Base-by-base conservation (phyloP, 2,888 invertebrate species). In the Philereme transversata region DNA sequence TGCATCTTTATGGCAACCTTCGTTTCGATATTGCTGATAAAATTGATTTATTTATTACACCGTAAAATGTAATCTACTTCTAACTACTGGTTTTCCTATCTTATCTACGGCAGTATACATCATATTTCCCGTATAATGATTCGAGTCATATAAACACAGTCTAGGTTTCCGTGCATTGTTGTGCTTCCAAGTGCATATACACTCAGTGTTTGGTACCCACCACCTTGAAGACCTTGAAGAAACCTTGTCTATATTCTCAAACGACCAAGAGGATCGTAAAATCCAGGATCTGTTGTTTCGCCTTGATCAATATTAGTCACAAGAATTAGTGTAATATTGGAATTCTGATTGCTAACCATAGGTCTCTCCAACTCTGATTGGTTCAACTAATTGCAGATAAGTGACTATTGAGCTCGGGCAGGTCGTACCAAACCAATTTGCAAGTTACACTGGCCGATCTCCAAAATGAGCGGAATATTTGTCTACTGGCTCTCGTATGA, bases 41-140 rank as follows among this genome's bases (percentile, higher is more conserved):
- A 45, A 43, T 59, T 51, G 59, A 65, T 51, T 59, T 62, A 64
- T 66, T 64, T 62, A 60, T 57, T 60, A 60, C 62, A 58, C 41
- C 45, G 53, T 60, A 54, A 51, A 48, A 22, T 22, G 45, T 57
- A 60, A 61, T 60, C 45, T 55, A 51, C 44, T 62, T 59, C 50
- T 38, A 47, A 60, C 57, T 60, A 48, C 54, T 58, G 49, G 50
- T 56, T 53, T 54, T 52, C 33, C 11, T 64, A 69, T 62, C 65
- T 67, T 67, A 65, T 69, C 65, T 33, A 50, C 51, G 47, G 5
- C 47, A 41, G 40, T 49, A 56, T 57, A 60, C 54, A 59, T 61
- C 51, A 55, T 52, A 55, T 44, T 60, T 51, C 11, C 53, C 38
- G 53, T 62, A 44, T 53, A 60, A 43, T 49, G 45, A 40, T 4